Evolutionary conservation across 2,113 vertebrate genomes (phyloP).

Genomic region (Leuciscus idus): DNA sequence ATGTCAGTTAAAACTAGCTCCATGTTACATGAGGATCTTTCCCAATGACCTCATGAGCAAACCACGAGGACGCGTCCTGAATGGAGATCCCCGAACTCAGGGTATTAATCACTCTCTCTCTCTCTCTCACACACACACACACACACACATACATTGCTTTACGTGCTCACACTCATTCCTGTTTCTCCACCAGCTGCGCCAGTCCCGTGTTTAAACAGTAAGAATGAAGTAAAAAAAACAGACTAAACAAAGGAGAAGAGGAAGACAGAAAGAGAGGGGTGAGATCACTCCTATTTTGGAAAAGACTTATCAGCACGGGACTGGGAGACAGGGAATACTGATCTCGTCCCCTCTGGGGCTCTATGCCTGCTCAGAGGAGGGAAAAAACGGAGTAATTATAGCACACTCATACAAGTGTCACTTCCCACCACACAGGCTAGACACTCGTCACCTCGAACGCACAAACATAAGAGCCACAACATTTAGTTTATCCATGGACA

Average conservation of each 20-base stretch:
- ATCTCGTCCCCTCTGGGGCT: slow-evolving; percentile 64
- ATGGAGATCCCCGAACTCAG: slow-evolving; percentile 76
- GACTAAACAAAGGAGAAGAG: slow-evolving; percentile 56
- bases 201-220: slow-evolving; percentile 36
- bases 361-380: slow-evolving; percentile 51
- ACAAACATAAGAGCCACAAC: slow-evolving; percentile 12
- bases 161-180: slow-evolving; percentile 15
- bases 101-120: slow-evolving; percentile 71
- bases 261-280: slow-evolving; percentile 39
- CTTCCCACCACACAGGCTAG: slow-evolving; percentile 56
- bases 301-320: slow-evolving; percentile 56
- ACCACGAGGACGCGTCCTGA: slow-evolving; percentile 73
- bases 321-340: slow-evolving; percentile 40
- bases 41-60: slow-evolving; percentile 78
- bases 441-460: slow-evolving; percentile 2
- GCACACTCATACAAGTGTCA: slow-evolving; percentile 67
- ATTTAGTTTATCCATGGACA: neutral
- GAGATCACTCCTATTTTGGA: slow-evolving; percentile 61
- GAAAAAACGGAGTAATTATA: slow-evolving; percentile 68
- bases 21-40: slow-evolving; percentile 69
- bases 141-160: slow-evolving; percentile 22
- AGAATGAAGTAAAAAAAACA: slow-evolving; percentile 44
- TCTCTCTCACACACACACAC: slow-evolving; percentile 31
- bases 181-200: slow-evolving; percentile 40
- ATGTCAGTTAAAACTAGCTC: slow-evolving; percentile 58